phyloP scores from a whole-genome alignment of 2,113 vertebrate species.

The Oryzias melastigma region DNA sequence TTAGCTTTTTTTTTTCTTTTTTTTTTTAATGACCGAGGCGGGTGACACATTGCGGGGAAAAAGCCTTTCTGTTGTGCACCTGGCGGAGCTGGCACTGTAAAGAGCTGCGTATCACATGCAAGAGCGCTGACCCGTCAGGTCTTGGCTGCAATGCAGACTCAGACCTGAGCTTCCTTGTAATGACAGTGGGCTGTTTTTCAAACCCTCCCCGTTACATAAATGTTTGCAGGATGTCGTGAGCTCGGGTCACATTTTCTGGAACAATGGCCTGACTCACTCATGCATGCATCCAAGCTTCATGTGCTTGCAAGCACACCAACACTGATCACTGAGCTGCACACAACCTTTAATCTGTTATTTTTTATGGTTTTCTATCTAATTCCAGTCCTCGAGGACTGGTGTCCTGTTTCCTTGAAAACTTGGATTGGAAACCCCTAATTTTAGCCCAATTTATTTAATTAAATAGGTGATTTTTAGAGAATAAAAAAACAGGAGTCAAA shows the following conservation, averaged over 20 bases:
- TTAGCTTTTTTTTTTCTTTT: conserved; percentile 2
- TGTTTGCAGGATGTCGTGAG: conserved; percentile 61
- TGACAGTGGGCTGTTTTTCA: conserved; percentile 39
- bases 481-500: too few relatives aligned
- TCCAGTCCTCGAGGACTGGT: too few relatives aligned
- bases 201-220: conserved; percentile 41
- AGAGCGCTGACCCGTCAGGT: conserved; percentile 8
- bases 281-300: conserved; percentile 37
- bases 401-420: too few relatives aligned
- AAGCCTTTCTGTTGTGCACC: background rate
- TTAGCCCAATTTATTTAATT: background rate
- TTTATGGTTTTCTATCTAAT: too few relatives aligned
- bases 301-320: conserved; percentile 13
- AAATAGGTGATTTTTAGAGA: too few relatives aligned
- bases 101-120: background rate
- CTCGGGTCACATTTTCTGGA: conserved; percentile 67
- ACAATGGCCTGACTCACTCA: conserved; percentile 61
- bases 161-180: conserved; percentile 19
- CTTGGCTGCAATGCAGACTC: background rate
- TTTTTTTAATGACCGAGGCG: conserved; percentile 5
- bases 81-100: background rate
- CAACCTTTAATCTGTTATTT: conserved; percentile 14
- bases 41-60: conserved; percentile 3
- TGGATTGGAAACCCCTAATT: background rate
- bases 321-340: conserved; percentile 11